Evolutionary conservation across 2,113 vertebrate genomes (phyloP), one percentile per base, ranked within the genome.

Genomic region (Oncorhynchus tshawytscha): DNA sequence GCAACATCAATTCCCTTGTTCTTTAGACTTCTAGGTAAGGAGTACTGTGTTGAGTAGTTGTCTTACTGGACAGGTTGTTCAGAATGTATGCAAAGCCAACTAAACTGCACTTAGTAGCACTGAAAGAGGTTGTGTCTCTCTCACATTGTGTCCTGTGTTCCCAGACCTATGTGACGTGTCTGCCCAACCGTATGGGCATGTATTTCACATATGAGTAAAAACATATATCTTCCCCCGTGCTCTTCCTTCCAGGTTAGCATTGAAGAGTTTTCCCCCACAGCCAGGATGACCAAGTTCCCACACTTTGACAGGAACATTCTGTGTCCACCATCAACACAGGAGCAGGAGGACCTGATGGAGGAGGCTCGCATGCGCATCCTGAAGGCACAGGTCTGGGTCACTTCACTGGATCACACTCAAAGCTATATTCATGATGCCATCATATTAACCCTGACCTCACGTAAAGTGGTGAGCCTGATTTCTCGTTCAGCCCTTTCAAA

Each of bases 181-280:
- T 57, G 78, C 85, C 90, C 75, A 91, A 90, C 64, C 76, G 87
- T 29, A 92, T 91, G 81, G 90, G 89, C 9, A 81, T 91, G 78
- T 77, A 85, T 77, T 84, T 82, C 67, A 89, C 88, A 59, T 82
- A 34, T 34, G 31, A 34, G 51, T 16, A 54, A 54, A 54, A 54
- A 54, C 82, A 81, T 59, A 82, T 79, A 71, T 71, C 57, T 18
- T 64, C n/a, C 20, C 4, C 20, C 16, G 64, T 60, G 57, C 16
- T 15, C 76, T 54, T 69, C 20, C 74, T 54, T 69, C 22, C 62
- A 87, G 85, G 22, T 87, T 48, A 64, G 51, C 51, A 11, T 74
- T 51, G 85, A 84, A 57, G 80, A 82, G 57, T 59, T 75, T 69
- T 48, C 64, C 54, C 76, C 79, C 69, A 67, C 69, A 34, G 18